A percentile compares a stretch with the other conserved stretches of the same genome.
Evolutionary conservation across 2,888 invertebrate genomes (phyloP).

Genomic region (Podotricha telesiphe): DNA sequence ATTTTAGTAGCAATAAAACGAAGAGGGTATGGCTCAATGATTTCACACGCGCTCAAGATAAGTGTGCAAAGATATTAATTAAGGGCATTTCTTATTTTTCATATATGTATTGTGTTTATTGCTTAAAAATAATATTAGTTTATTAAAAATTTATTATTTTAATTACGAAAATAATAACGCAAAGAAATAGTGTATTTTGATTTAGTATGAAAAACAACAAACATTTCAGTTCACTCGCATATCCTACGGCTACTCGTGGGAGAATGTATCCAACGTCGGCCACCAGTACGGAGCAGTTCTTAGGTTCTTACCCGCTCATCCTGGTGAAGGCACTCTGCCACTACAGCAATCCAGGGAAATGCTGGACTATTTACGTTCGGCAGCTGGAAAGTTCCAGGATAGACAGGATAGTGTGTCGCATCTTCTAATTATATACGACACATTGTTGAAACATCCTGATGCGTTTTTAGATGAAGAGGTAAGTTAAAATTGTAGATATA

Average conservation of each 20-base stretch:
- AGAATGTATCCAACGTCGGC: constrained; percentile 82
- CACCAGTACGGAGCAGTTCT: constrained; percentile 82
- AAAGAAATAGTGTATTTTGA: too few species aligned
- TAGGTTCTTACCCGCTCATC: constrained; percentile 76
- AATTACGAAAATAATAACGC: too few species aligned
- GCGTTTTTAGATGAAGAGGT: constrained; percentile 90
- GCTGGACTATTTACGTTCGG: constrained; percentile 77
- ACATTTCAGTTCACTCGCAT: constrained; percentile 64
- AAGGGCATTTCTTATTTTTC: too few species aligned
- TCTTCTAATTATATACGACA: constrained; percentile 83
- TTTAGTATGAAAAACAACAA: too few species aligned
- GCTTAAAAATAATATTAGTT: too few species aligned
- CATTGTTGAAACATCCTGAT: constrained; percentile 75
- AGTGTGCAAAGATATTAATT: too few species aligned
- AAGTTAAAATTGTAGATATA: constrained; percentile 53
- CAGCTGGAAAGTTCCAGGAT: constrained; percentile 63
- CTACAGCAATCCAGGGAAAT: constrained; percentile 83
- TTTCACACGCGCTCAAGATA: background rate
- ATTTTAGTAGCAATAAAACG: constrained; percentile 5
- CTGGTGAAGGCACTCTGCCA: constrained; percentile 87
- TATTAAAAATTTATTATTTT: too few species aligned
- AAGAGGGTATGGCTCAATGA: background rate
- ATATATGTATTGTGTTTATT: too few species aligned
- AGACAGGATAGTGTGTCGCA: constrained; percentile 84
- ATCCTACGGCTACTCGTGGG: constrained; percentile 86